Evolutionary conservation across 37 sponge, comb jelly and placozoan genomes (phyloP).

Genomic region (Chondrilla cf. caribensis): DNA sequence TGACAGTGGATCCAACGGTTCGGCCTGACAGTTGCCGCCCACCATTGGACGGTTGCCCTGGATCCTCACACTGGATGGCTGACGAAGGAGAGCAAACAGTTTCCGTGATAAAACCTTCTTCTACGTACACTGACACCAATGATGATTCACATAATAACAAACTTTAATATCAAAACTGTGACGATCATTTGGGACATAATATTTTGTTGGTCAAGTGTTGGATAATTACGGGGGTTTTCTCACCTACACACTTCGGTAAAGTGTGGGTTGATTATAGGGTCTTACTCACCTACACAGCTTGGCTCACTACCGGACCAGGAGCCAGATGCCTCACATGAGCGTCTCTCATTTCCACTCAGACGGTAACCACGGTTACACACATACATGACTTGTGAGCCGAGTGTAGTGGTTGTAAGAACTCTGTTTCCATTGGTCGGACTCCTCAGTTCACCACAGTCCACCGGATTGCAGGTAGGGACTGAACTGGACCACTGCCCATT

Average conservation of each 20-base stretch:
- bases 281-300: slow-evolving; percentile 18
- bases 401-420: slow-evolving; percentile 7
- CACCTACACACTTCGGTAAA: neutral
- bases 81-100: neutral
- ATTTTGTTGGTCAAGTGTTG: no score
- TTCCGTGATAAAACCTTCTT: no score
- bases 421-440: slow-evolving; percentile 27
- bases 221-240: no score
- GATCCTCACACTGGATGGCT: slow-evolving; percentile 7
- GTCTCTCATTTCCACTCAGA: neutral
- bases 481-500: slow-evolving; percentile 59
- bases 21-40: neutral
- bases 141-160: no score
- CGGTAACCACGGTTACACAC: slow-evolving; percentile 35
- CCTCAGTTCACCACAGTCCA: slow-evolving; percentile 32
- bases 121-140: no score
- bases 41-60: slow-evolving; percentile 7
- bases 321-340: neutral
- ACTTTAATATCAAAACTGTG: no score
- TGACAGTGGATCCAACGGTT: neutral
- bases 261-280: neutral
- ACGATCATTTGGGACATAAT: no score
- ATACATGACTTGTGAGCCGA: slow-evolving; percentile 32
- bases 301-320: slow-evolving; percentile 24
- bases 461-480: slow-evolving; percentile 41